Evolutionary conservation across 2,797 vertebrate species (phyloP).

Genomic region (Scyliorhinus canicula): DNA sequence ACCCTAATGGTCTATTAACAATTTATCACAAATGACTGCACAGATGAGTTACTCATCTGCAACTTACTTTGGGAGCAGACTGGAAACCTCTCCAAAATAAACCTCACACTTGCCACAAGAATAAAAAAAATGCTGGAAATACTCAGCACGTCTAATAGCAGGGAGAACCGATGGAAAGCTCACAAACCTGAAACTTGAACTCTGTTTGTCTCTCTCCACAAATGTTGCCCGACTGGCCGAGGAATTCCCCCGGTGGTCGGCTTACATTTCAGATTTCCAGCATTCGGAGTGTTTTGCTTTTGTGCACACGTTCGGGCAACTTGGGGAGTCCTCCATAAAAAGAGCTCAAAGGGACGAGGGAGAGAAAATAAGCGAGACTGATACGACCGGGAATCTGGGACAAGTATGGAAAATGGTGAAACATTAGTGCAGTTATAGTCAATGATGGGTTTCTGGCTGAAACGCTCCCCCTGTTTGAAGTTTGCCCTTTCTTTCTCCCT

Average conservation of each 20-base stretch:
- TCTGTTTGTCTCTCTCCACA: not conserved
- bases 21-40: constrained; percentile 16
- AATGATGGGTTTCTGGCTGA: not conserved
- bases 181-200: not conserved
- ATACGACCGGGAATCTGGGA: not conserved
- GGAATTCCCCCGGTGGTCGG: not conserved
- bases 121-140: not conserved
- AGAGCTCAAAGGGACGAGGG: not conserved
- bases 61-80: not conserved
- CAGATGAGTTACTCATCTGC: not conserved
- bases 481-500: not conserved
- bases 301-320: not conserved
- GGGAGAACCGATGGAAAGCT: not conserved
- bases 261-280: not conserved
- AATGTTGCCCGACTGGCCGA: not conserved
- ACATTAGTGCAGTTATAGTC: no score
- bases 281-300: not conserved
- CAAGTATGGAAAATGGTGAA: not conserved
- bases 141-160: not conserved
- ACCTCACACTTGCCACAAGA: not conserved
- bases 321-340: not conserved
- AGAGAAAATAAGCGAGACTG: not conserved
- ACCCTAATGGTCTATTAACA: constrained; percentile 28
- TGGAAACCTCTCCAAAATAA: not conserved
- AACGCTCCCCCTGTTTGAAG: not conserved